Conservation (phyloP, 2,888 invertebrate genomes). For the Cosmopolites sordidus region DNA sequence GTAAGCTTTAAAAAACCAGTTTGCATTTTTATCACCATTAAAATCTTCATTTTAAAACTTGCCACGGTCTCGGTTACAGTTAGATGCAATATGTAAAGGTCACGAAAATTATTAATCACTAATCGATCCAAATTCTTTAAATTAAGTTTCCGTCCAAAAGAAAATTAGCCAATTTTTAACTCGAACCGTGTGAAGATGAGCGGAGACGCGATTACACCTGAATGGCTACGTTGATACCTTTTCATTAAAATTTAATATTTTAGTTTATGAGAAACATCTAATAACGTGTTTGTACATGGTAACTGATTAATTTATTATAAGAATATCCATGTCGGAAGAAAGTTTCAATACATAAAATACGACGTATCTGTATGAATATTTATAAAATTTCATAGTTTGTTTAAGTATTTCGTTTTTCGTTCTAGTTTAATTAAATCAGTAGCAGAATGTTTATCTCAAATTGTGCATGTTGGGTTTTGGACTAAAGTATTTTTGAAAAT, state of each 20-base stretch:
- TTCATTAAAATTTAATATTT: neutral
- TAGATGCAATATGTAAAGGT: neutral
- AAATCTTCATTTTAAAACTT: too few species aligned
- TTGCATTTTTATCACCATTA: neutral
- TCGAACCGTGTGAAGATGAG: neutral
- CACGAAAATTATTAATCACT: constrained; percentile 1
- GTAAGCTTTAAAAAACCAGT: too few species aligned
- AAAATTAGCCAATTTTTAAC: neutral
- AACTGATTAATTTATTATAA: neutral
- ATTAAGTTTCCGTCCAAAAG: neutral
- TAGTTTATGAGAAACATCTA: neutral
- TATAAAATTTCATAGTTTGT: too few species aligned
- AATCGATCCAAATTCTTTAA: neutral
- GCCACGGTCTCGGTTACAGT: neutral
- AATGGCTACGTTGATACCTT: neutral
- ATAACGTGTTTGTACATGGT: neutral
- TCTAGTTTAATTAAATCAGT: too few species aligned
- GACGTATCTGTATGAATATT: too few species aligned
- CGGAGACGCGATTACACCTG: neutral
- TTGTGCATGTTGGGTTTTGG: too few species aligned
- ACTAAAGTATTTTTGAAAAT: too few species aligned
- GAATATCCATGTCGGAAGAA: neutral
- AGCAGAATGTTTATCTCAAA: too few species aligned
- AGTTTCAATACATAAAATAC: too few species aligned
- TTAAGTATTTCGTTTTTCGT: too few species aligned